These are phyloP conservation scores for Gymnocephalus cernua DNA, from an alignment of 2,113 vertebrate genomes.

Conservation along the genomic window DNA sequence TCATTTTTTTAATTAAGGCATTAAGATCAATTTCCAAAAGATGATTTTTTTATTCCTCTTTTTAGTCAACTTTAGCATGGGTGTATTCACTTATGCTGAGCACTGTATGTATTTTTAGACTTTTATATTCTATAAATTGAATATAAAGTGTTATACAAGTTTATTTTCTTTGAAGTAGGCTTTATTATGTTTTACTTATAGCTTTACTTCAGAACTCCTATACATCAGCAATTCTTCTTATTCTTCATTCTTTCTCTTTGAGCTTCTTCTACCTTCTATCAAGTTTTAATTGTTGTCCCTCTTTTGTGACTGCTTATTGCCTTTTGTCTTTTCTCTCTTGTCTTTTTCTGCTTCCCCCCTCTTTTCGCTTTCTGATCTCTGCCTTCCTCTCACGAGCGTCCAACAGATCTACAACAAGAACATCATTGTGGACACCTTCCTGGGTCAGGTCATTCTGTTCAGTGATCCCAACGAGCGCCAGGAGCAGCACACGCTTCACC, in stretches of 20 bases:
- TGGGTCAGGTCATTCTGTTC: constrained; percentile 92
- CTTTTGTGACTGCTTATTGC: constrained; percentile 20
- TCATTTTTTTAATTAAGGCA: too few species aligned
- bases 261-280: constrained; percentile 2
- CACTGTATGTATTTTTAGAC: too few species aligned
- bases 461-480: constrained; percentile 90
- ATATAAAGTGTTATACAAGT: not conserved
- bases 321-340: constrained; percentile 28
- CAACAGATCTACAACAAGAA: constrained; percentile 88
- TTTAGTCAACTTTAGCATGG: too few species aligned
- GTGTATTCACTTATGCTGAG: too few species aligned
- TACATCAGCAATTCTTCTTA: not conserved
- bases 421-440: constrained; percentile 93
- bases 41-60: too few species aligned
- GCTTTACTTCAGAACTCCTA: not conserved
- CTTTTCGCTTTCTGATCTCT: not conserved
- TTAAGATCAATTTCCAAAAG: too few species aligned
- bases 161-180: not conserved
- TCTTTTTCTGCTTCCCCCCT: not conserved
- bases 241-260: not conserved
- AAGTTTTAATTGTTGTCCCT: constrained; percentile 3
- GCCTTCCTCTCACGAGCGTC: constrained; percentile 26
- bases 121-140: not conserved
- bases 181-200: not conserved
- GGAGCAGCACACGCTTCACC: constrained; percentile 90